Evolutionary conservation across 1,140 invertebrate species (phyloP).

Genomic region (Vanessa tameamea): DNA sequence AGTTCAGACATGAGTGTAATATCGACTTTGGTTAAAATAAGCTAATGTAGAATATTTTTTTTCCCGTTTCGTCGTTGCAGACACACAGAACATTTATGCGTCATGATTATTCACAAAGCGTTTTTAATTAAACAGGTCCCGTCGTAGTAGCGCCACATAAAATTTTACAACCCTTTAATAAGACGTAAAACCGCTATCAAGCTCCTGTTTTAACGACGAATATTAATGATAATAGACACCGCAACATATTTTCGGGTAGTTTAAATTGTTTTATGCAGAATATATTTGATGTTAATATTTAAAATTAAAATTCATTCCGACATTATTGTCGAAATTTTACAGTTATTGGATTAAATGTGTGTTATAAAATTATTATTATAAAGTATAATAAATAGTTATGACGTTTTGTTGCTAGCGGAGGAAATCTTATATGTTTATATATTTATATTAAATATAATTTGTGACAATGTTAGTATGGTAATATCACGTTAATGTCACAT

Average conservation of each 20-base stretch:
- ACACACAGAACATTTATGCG: conserved; percentile 45
- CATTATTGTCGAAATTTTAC: background rate
- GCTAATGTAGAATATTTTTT: background rate
- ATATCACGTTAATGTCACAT: too few relatives aligned
- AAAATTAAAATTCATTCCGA: conserved; percentile 17
- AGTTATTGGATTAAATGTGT: conserved; percentile 3
- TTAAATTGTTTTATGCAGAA: conserved; percentile 32
- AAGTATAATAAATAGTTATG: too few relatives aligned
- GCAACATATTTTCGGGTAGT: conserved; percentile 57
- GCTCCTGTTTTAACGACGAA: conserved; percentile 65
- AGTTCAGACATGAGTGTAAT: background rate
- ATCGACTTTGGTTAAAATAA: background rate
- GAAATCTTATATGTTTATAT: too few relatives aligned
- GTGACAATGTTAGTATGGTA: too few relatives aligned
- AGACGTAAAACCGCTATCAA: conserved; percentile 73
- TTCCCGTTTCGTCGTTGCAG: conserved; percentile 14
- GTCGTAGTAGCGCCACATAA: conserved; percentile 63
- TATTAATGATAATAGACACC: conserved; percentile 74
- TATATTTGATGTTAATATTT: conserved; percentile 23
- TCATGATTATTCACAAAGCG: conserved; percentile 77
- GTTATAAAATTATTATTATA: background rate
- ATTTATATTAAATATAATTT: too few relatives aligned
- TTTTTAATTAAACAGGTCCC: conserved; percentile 77
- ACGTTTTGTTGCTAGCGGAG: too few relatives aligned
- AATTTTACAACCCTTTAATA: conserved; percentile 80